These are phyloP conservation scores for Podotricha telesiphe DNA, from an alignment of 2,888 invertebrate genomes.

Conservation along the genomic window DNA sequence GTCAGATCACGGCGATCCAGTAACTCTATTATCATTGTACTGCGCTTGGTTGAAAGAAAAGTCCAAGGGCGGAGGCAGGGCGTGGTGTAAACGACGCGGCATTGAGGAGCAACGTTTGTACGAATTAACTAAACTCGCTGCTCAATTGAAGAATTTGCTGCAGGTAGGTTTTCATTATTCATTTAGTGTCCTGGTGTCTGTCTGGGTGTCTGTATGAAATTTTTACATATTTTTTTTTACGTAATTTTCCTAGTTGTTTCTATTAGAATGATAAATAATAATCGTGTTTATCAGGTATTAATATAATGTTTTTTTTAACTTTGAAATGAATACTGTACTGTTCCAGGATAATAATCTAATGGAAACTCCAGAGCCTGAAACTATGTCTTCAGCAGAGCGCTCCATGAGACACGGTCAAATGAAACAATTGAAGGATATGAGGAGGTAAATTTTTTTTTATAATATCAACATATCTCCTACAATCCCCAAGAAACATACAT, in stretches of 20 bases:
- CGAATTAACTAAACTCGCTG: slow-evolving; percentile 96
- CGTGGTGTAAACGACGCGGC: slow-evolving; percentile 95
- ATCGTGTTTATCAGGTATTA: too few relatives aligned
- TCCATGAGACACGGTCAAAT: slow-evolving; percentile 94
- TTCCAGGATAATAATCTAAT: slow-evolving; percentile 85
- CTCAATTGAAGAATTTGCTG: slow-evolving; percentile 93
- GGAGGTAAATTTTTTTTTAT: slow-evolving; percentile 74
- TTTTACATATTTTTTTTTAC: too few relatives aligned
- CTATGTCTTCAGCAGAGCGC: slow-evolving; percentile 89
- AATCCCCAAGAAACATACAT: too few relatives aligned
- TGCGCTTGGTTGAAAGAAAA: slow-evolving; percentile 95
- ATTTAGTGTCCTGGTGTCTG: too few relatives aligned
- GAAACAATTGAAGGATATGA: slow-evolving; percentile 92
- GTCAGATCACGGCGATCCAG: slow-evolving; percentile 97
- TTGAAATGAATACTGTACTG: neutral
- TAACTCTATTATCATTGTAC: slow-evolving; percentile 93
- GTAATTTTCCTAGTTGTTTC: too few relatives aligned
- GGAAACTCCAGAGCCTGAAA: slow-evolving; percentile 73
- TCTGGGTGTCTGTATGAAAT: too few relatives aligned
- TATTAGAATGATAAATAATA: too few relatives aligned
- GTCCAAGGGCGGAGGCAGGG: slow-evolving; percentile 81
- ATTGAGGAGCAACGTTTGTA: slow-evolving; percentile 98
- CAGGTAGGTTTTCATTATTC: too few relatives aligned
- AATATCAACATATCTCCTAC: too few relatives aligned
- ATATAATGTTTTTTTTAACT: too few relatives aligned